A percentile compares a stretch with the other conserved stretches of the same genome.
These are phyloP conservation scores for Platycheirus rosarum DNA, from an alignment of 2,888 invertebrate genomes.

Conservation along the genomic window DNA sequence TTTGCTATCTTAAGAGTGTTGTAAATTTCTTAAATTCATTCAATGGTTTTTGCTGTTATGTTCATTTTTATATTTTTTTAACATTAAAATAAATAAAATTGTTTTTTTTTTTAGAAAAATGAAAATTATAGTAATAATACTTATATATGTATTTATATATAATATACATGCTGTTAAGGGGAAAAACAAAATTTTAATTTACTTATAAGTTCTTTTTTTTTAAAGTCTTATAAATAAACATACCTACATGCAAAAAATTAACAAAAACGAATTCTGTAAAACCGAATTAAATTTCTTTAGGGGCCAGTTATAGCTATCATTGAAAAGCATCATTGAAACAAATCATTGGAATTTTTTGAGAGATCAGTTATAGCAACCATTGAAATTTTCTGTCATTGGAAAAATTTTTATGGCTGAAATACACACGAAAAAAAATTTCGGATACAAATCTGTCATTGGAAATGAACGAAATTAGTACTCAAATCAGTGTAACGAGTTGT, in stretches of 20 bases:
- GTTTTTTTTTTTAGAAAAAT: constrained; percentile 37
- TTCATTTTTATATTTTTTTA: constrained; percentile 22
- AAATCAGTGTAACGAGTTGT: too few species aligned
- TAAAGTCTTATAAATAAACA: constrained; percentile 15
- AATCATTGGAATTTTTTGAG: too few species aligned
- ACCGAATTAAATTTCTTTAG: constrained; percentile 56
- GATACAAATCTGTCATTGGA: too few species aligned
- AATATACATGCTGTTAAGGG: constrained; percentile 43
- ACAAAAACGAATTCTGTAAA: constrained; percentile 33
- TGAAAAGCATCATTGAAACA: too few species aligned
- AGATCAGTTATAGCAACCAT: too few species aligned
- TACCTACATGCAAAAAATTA: not conserved
- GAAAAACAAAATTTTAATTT: constrained; percentile 31
- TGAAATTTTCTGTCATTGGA: too few species aligned
- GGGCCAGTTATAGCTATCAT: too few species aligned
- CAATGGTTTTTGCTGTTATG: constrained; percentile 41
- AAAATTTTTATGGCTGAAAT: too few species aligned
- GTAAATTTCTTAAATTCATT: constrained; percentile 47
- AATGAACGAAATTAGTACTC: too few species aligned
- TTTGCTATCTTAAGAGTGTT: constrained; percentile 50
- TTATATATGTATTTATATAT: constrained; percentile 27
- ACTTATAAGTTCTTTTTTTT: constrained; percentile 27
- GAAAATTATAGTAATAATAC: constrained; percentile 46
- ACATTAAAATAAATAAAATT: constrained; percentile 29
- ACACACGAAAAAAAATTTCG: too few species aligned